Base-by-base conservation (phyloP, 2,113 vertebrate species). In the Python bivittatus region DNA sequence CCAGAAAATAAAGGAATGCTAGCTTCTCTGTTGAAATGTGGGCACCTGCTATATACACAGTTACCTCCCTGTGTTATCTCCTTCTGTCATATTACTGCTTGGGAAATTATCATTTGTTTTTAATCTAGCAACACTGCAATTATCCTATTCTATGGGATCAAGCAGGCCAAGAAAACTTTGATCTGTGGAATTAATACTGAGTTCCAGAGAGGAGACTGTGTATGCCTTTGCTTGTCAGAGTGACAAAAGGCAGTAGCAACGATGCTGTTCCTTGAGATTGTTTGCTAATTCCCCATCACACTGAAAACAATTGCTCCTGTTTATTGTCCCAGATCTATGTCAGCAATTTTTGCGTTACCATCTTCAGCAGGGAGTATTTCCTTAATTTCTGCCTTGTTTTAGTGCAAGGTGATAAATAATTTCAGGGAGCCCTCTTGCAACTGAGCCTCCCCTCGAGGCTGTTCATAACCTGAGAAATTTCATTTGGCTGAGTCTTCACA, bases 301-400 rank as follows among this genome's bases (percentile, higher is more conserved):
- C 86, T 92, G 92, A 94, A 93, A 92, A 92, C 90, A 48, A 0
- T 92, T 94, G 88, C 93, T 95, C 92, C 86, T 96, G 68, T 91
- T 95, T 96, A 22, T 95, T 94, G 94, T 84, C 92, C 60, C 91
- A 92, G 89, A 92, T 91, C 90, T 8, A 10, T 57, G 85, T 92
- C 95, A 96, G 93, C 91, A 44, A 42, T 96, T 97, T 97, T 95
- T 95, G 42, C 89, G 44, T 92, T 88, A 86, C 94, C 94, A 96
- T 93, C 94, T 96, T 20, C 93, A 93, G 91, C 5, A 10, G 94
- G 92, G 57, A 94, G 48, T 93, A 94, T 90, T 94, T 20, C 92
- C 96, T 95, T 97, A 95, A 96, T 96, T 97, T 97, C 95, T 96
- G 94, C 96, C 93, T 92, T 93, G 93, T 96, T 97, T 92, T 95